A percentile compares a stretch with the other conserved stretches of the same genome.
Evolutionary conservation across 2,888 invertebrate species (phyloP).

Genomic region (Cistogaster globosa): DNA sequence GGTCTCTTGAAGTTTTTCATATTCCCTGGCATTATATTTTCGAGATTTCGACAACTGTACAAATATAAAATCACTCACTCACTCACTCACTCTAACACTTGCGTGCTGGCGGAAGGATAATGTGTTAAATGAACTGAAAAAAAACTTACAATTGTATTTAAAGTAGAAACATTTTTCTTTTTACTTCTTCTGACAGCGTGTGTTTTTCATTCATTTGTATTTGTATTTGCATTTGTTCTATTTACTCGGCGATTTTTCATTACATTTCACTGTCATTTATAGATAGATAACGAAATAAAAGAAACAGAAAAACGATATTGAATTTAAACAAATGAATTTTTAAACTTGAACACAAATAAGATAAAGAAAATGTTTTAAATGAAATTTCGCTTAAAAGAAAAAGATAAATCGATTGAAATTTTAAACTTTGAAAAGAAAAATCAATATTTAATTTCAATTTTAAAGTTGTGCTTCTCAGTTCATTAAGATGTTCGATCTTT

Average conservation of each 20-base stretch:
- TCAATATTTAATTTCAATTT: too few species aligned
- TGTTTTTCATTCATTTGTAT: slow-evolving; percentile 12
- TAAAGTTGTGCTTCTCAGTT: too few species aligned
- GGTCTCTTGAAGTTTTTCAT: not conserved
- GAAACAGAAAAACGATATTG: not conserved
- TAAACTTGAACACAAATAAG: slow-evolving; percentile 19
- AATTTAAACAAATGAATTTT: slow-evolving; percentile 45
- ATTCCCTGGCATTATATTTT: slow-evolving; percentile 16
- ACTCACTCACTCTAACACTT: slow-evolving; percentile 5
- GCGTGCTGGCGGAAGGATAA: slow-evolving; percentile 36
- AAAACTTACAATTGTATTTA: slow-evolving; percentile 68
- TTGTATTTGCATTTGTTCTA: slow-evolving; percentile 56
- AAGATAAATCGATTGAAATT: too few species aligned
- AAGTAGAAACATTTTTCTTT: slow-evolving; percentile 52
- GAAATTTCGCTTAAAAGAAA: not conserved
- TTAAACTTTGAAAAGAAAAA: too few species aligned
- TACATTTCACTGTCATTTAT: slow-evolving; percentile 44
- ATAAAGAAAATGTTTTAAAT: slow-evolving; percentile 2
- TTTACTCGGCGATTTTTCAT: slow-evolving; percentile 57
- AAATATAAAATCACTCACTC: slow-evolving; percentile 11
- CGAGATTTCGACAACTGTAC: slow-evolving; percentile 23
- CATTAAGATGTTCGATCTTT: too few species aligned
- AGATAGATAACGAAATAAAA: slow-evolving; percentile 14
- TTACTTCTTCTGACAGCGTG: not conserved
- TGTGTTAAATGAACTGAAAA: slow-evolving; percentile 68